Conservation (phyloP, 2,888 invertebrate genomes). For the Cephus rjabovi region DNA sequence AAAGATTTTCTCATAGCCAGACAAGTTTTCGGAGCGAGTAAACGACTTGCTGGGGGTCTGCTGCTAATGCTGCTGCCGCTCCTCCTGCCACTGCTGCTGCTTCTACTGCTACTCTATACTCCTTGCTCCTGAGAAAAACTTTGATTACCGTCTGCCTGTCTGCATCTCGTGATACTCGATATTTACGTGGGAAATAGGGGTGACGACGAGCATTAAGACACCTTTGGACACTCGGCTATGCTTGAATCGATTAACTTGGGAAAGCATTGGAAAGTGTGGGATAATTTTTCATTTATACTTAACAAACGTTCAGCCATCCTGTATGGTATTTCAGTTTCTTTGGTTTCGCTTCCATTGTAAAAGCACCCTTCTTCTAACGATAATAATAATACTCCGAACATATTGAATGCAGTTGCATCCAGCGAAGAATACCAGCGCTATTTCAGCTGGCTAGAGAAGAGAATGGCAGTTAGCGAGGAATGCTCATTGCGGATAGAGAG, state of each 20-base stretch:
- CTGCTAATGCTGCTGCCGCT: slow-evolving; percentile 25
- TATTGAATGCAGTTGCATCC: neutral
- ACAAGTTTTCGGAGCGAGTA: slow-evolving; percentile 47
- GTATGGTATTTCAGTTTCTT: neutral
- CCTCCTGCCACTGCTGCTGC: slow-evolving; percentile 31
- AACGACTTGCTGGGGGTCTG: slow-evolving; percentile 59
- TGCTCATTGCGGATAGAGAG: neutral
- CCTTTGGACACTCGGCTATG: neutral
- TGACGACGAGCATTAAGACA: slow-evolving; percentile 24
- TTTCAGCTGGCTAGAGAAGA: neutral
- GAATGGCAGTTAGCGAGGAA: neutral
- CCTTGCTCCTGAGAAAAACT: slow-evolving; percentile 37
- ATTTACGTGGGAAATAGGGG: slow-evolving; percentile 64
- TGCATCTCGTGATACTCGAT: slow-evolving; percentile 44
- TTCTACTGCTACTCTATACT: slow-evolving; percentile 16
- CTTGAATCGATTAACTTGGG: neutral
- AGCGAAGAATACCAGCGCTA: neutral
- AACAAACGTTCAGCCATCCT: neutral
- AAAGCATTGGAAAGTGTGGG: neutral
- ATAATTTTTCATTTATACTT: neutral
- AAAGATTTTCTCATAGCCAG: slow-evolving; percentile 60
- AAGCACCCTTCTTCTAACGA: neutral
- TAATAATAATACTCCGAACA: neutral
- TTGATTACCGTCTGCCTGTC: slow-evolving; percentile 25
- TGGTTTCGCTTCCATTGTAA: neutral